phyloP scores from a whole-genome alignment of 2,113 vertebrate species.

The Copsychus sechellarum region DNA sequence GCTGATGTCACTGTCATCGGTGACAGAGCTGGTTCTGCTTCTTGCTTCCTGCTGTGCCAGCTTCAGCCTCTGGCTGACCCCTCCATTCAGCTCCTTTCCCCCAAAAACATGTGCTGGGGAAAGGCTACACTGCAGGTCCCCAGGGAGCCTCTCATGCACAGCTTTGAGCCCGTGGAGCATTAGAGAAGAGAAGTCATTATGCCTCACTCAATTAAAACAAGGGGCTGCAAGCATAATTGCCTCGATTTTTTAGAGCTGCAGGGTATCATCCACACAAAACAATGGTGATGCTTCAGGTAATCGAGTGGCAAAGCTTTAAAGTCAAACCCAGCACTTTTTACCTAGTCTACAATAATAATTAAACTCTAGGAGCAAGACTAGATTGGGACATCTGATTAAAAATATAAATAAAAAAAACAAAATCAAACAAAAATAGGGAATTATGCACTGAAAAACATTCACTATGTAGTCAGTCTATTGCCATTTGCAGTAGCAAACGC shows the following conservation, averaged over 20 bases:
- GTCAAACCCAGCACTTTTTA: background rate
- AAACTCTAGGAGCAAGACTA: background rate
- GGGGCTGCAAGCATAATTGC: conserved; percentile 57
- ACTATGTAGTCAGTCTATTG: background rate
- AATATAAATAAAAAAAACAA: background rate
- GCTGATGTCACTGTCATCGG: background rate
- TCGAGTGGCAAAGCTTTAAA: conserved; percentile 14
- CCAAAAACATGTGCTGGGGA: background rate
- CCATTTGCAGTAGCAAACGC: background rate
- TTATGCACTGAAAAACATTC: background rate
- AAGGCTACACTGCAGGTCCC: conserved; percentile 9
- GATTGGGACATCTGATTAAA: background rate
- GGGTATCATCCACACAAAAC: conserved; percentile 29
- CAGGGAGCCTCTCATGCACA: background rate
- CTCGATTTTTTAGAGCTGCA: conserved; percentile 46
- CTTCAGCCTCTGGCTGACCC: conserved; percentile 59
- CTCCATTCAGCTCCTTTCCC: background rate
- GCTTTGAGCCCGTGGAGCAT: conserved; percentile 17
- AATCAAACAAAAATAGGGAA: background rate
- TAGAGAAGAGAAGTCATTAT: conserved; percentile 47
- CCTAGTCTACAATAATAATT: background rate
- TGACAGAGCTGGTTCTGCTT: background rate
- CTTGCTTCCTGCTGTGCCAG: conserved; percentile 52
- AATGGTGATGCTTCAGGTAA: conserved; percentile 45
- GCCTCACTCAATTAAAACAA: conserved; percentile 57